Base-by-base conservation (phyloP, 2,888 invertebrate genomes). In the Troglohyphantes excavatus region DNA sequence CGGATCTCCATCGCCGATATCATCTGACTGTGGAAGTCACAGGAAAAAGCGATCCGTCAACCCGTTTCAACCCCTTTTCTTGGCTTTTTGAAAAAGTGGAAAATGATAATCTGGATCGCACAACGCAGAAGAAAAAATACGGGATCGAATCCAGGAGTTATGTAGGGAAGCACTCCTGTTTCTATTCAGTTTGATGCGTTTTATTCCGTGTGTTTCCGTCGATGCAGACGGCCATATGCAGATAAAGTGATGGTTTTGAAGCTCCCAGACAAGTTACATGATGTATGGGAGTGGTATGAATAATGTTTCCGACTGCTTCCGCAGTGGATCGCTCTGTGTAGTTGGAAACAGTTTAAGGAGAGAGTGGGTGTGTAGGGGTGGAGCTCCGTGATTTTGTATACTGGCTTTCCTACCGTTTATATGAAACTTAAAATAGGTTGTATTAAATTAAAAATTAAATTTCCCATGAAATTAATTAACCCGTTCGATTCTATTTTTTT, bases 31-130 rank as follows among this genome's bases (percentile, higher is more conserved):
- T 43, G 23, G 53, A 21, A 83, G 83, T 43, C 65, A 73, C 63
- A 43, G 84, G 59, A 23, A 68, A 63, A 75, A 84, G 73, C 84
- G 84, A 84, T 84, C 84, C 67, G 75, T 84, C 84, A 84, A 63
- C 63, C 27, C 23, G 19, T 75, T 46, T 84, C 75, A 53, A 75
- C 53, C 67, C 75, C 43, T 75, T 84, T 79, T 78, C 59, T 72
- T 53, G 53, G 46, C 29, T 46, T 61, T 67, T 84, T 63, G 63
- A 75, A 84, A 67, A 65, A 84, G 75, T 84, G 21, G 67, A 67
- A 75, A 75, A 84, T 67, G 75, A 75, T 84, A 84, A 84, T 84
- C 75, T 84, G 75, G 65, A 26, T 67, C 43, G 17, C 6, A 29
- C 5, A 21, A 39, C 23, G 26, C 21, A 59, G 33, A 13, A 33